Evolutionary conservation across 2,797 vertebrate species (phyloP).

Genomic region (Poeciliopsis infans): DNA sequence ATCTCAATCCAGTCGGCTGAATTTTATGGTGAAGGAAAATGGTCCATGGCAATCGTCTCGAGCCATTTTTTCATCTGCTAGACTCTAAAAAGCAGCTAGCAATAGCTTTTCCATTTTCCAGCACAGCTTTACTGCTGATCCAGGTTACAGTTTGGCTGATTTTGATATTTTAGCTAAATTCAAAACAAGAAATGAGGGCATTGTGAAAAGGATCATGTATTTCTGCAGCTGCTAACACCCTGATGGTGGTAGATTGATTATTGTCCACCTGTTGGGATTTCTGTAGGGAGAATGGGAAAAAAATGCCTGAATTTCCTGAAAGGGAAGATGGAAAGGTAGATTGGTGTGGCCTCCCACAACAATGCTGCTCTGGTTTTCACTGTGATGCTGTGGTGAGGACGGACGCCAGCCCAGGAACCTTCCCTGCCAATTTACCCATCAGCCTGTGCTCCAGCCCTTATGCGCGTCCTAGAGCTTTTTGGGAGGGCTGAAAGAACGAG

Average conservation of each 20-base stretch:
- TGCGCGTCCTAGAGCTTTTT: constrained; percentile 12
- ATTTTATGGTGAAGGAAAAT: constrained; percentile 2
- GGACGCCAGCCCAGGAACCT: constrained; percentile 10
- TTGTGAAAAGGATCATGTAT: not conserved
- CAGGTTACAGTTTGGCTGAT: not conserved
- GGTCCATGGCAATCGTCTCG: not conserved
- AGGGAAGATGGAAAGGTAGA: constrained; percentile 5
- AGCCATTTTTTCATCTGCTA: not conserved
- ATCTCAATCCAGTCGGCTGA: constrained; percentile 6
- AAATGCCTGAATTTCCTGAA: constrained; percentile 11
- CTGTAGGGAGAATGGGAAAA: not conserved
- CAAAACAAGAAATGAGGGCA: not conserved
- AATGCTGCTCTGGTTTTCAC: constrained; percentile 2
- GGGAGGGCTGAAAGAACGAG: constrained; percentile 8
- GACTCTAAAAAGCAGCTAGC: not conserved
- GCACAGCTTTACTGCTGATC: not conserved
- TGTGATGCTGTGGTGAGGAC: not conserved
- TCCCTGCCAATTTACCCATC: constrained; percentile 29
- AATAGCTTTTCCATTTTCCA: not conserved
- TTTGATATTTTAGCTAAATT: constrained; percentile 3
- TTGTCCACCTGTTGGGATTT: constrained; percentile 1
- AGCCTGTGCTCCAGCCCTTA: not conserved
- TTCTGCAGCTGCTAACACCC: not conserved
- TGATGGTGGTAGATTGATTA: constrained; percentile 11
- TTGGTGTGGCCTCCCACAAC: constrained; percentile 1